Percentiles rank a stretch among this genome's conserved stretches.
Conservation (phyloP, 2,797 vertebrate genomes). For the Sebastes cheni region DNA sequence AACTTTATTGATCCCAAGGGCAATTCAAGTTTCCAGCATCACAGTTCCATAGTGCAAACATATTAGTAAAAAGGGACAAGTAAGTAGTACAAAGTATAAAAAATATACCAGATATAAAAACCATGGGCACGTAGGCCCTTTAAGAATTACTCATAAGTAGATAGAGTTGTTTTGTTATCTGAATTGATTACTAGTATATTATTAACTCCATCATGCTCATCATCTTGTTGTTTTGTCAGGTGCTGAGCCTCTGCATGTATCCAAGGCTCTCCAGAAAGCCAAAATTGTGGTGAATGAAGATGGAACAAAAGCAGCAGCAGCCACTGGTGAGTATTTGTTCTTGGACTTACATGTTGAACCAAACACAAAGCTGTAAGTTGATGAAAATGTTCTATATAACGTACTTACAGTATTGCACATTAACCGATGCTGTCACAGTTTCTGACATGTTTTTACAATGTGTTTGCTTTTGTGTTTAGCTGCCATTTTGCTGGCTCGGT, state of each 20-base stretch:
- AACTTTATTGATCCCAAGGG: no score
- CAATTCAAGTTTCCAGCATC: no score
- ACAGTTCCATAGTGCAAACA: no score
- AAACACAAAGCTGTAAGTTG: neutral
- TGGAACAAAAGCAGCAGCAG: conserved; percentile 94
- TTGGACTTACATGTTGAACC: neutral
- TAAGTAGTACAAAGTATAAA: no score
- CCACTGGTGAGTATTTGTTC: conserved; percentile 85
- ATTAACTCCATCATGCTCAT: neutral
- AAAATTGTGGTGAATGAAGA: conserved; percentile 97
- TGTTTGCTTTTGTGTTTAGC: conserved; percentile 74
- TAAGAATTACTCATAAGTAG: neutral
- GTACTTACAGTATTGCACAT: neutral
- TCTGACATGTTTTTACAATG: neutral
- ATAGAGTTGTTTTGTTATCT: no score
- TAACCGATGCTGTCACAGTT: neutral
- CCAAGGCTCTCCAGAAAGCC: conserved; percentile 91
- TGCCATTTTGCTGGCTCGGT: conserved; percentile 92
- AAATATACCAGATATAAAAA: neutral
- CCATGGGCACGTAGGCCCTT: neutral
- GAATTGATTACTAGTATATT: no score
- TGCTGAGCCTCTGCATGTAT: conserved; percentile 86
- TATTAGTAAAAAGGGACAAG: no score
- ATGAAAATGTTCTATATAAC: neutral
- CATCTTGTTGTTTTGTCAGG: conserved; percentile 56